A percentile compares a stretch with the other conserved stretches of the same genome.
These are phyloP conservation scores for Musca vetustissima DNA, from an alignment of 1,140 invertebrate genomes.

Conservation along the genomic window DNA sequence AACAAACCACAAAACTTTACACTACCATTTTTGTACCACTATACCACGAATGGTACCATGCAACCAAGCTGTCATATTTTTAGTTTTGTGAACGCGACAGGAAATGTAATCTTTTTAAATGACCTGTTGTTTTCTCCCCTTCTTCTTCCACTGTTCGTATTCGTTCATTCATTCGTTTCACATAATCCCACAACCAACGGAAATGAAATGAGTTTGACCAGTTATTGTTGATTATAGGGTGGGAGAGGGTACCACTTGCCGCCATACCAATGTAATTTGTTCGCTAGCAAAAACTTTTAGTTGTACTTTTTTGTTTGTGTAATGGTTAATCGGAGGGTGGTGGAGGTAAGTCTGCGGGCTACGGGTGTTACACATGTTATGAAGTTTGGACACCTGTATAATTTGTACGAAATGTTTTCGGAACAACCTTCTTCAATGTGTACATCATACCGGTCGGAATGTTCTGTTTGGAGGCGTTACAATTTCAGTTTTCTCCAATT, in stretches of 20 bases:
- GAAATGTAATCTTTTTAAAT: conserved; percentile 12
- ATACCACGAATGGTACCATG: no score
- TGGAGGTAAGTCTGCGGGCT: neutral
- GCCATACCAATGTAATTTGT: no score
- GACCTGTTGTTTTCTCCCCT: neutral
- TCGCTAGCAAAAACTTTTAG: neutral
- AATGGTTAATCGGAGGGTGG: neutral
- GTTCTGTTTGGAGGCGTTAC: no score
- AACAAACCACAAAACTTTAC: no score
- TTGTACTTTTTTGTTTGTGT: no score
- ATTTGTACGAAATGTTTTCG: conserved; percentile 12
- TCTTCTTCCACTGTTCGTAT: neutral
- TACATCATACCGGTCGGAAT: no score
- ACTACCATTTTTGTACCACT: no score
- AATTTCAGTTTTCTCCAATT: no score
- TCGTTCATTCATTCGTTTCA: neutral
- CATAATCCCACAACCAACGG: neutral
- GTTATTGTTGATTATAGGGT: neutral
- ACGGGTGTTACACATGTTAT: neutral
- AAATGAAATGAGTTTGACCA: conserved; percentile 18
- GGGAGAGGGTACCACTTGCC: no score
- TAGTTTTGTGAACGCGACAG: neutral
- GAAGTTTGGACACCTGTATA: neutral
- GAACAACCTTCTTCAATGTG: no score
- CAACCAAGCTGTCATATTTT: no score